phyloP scores from a whole-genome alignment of 2,797 vertebrate genomes.

The Hemibagrus guttatus region DNA sequence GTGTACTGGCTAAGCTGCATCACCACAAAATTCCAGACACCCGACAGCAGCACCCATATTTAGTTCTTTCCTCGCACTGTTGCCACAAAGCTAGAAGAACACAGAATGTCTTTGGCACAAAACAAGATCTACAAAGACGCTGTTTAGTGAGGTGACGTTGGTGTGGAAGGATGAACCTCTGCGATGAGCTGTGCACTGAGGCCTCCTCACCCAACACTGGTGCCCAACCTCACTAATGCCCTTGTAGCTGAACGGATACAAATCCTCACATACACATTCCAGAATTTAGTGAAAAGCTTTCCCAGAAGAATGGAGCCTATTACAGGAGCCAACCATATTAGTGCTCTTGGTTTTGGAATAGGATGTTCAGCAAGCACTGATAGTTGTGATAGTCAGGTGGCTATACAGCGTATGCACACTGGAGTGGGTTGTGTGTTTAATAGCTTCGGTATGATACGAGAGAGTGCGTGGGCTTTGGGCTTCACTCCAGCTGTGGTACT shows the following conservation, averaged over 20 bases:
- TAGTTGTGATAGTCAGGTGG: background rate
- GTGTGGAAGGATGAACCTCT: background rate
- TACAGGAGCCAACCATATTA: background rate
- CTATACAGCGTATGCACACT: background rate
- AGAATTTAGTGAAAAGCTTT: background rate
- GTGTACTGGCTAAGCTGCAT: background rate
- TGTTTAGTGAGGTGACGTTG: background rate
- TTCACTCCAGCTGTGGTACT: background rate
- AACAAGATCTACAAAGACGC: background rate
- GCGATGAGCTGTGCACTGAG: background rate
- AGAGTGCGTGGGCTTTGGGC: background rate
- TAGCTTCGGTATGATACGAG: background rate
- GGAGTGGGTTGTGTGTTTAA: background rate
- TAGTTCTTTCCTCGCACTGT: background rate
- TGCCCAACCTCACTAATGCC: background rate
- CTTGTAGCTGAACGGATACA: background rate
- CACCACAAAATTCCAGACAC: background rate
- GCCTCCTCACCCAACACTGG: background rate
- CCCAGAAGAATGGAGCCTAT: background rate
- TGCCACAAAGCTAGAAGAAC: background rate
- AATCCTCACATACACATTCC: background rate
- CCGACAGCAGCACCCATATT: background rate
- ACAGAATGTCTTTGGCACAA: background rate
- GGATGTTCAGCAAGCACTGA: background rate
- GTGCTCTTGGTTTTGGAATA: background rate